Evolutionary conservation across 2,113 vertebrate genomes (phyloP).

Genomic region (Elephantulus edwardii): DNA sequence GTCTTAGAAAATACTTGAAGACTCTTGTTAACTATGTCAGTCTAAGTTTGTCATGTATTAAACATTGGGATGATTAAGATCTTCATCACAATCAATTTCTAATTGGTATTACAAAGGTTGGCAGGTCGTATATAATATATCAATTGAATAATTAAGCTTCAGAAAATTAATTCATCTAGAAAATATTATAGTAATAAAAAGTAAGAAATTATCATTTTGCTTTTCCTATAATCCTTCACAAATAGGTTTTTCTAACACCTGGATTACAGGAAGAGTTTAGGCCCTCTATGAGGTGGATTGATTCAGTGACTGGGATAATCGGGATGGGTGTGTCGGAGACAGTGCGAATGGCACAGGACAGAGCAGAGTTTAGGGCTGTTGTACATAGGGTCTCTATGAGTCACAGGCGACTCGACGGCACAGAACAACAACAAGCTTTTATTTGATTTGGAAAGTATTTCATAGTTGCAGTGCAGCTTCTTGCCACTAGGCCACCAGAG

Average conservation of each 20-base stretch:
- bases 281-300: no score
- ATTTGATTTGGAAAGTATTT: no score
- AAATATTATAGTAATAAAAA: conserved; percentile 16
- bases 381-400: no score
- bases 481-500: no score
- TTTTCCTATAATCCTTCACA: not conserved
- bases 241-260: not conserved
- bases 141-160: conserved; percentile 10
- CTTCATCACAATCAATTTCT: not conserved
- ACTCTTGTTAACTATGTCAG: not conserved
- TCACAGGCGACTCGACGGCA: no score
- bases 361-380: no score
- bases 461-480: no score
- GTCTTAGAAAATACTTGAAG: conserved; percentile 19
- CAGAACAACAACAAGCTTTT: no score
- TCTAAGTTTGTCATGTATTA: not conserved
- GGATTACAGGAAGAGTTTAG: not conserved
- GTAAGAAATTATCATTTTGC: conserved; percentile 27
- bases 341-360: no score
- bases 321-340: no score
- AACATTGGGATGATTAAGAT: conserved; percentile 8
- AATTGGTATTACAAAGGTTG: not conserved
- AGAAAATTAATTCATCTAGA: conserved; percentile 11
- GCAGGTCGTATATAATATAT: conserved; percentile 14
- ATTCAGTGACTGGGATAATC: no score